Percentiles rank a stretch among this genome's conserved stretches.
Evolutionary conservation across 2,113 vertebrate genomes (phyloP).

Genomic region (Tetrao urogallus): DNA sequence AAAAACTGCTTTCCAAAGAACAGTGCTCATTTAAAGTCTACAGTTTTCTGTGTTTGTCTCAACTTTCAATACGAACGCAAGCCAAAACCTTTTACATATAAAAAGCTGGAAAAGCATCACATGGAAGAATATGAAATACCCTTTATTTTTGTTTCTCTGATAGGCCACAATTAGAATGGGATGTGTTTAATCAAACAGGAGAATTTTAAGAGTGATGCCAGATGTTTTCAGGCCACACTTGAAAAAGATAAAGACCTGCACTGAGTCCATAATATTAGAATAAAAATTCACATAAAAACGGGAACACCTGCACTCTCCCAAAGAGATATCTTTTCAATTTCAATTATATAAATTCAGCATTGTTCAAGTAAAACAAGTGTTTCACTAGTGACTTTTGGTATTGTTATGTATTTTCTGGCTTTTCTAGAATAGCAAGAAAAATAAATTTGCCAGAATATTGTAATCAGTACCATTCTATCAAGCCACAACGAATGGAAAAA

Average conservation of each 20-base stretch:
- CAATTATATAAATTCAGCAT: background rate
- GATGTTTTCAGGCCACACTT: background rate
- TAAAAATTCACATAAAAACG: background rate
- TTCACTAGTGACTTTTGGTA: background rate
- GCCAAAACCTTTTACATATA: background rate
- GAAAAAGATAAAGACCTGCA: background rate
- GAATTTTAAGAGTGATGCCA: slow-evolving; percentile 4
- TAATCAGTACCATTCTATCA: background rate
- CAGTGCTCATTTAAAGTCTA: background rate
- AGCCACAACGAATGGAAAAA: background rate
- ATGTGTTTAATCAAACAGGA: background rate
- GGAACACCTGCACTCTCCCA: background rate
- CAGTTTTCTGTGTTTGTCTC: background rate
- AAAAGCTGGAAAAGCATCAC: background rate
- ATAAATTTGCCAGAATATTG: background rate
- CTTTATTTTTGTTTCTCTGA: slow-evolving; percentile 5
- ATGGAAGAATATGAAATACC: background rate
- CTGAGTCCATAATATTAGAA: background rate
- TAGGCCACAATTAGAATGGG: background rate
- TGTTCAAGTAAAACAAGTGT: background rate
- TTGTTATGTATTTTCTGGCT: background rate
- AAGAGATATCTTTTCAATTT: background rate
- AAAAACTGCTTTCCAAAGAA: background rate
- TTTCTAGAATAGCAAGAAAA: background rate
- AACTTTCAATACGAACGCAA: slow-evolving; percentile 2